phyloP scores from a whole-genome alignment of 2,888 invertebrate genomes.

The Macrophya annulata region DNA sequence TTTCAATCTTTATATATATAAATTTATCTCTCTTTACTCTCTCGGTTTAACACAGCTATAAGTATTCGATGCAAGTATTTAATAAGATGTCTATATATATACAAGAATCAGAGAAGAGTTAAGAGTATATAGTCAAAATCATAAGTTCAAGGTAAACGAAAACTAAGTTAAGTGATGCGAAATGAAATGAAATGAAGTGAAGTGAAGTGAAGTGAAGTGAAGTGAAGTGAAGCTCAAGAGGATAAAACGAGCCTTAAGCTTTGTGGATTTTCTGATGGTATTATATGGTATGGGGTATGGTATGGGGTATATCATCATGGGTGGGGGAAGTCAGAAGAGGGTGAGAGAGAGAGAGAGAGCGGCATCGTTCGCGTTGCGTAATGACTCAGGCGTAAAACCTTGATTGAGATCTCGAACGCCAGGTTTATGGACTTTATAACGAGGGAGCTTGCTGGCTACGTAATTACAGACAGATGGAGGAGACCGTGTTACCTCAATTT shows the following conservation, averaged over 20 bases:
- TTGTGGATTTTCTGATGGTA: constrained; percentile 1
- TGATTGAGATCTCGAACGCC: constrained; percentile 58
- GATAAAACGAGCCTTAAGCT: constrained; percentile 55
- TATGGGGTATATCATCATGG: background rate
- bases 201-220: no score
- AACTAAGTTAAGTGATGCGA: no score
- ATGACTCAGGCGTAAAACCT: constrained; percentile 54
- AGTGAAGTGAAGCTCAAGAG: constrained; percentile 29
- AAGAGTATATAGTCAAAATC: no score
- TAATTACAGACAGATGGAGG: constrained; percentile 61
- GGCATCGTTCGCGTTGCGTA: constrained; percentile 43
- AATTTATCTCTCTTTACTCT: background rate
- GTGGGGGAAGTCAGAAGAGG: background rate
- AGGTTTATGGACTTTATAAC: constrained; percentile 55
- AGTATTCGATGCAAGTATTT: no score
- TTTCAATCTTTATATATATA: background rate
- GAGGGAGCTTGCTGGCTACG: constrained; percentile 3
- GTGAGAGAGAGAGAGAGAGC: background rate
- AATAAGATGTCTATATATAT: background rate
- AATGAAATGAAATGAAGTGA: no score
- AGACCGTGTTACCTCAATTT: constrained; percentile 38
- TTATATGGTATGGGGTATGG: no score
- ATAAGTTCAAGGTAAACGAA: no score
- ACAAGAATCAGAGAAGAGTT: no score
- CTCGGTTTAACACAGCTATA: background rate